Base-by-base conservation (phyloP, 2,113 vertebrate genomes). In the Danionella cerebrum region DNA sequence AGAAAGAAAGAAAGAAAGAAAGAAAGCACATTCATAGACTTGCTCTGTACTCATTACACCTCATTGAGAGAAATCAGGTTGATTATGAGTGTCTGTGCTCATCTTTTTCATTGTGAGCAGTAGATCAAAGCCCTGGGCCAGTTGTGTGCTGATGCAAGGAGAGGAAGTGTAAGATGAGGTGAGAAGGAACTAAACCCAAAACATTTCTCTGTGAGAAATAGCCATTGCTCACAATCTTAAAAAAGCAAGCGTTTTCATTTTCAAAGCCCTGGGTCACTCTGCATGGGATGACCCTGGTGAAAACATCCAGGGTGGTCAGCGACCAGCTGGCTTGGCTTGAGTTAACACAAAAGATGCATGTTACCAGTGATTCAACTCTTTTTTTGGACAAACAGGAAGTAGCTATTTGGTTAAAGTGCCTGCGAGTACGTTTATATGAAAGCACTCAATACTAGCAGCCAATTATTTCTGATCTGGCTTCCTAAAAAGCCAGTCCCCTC, bases 391-490 rank as follows among this genome's bases (percentile, higher is more conserved):
- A 47, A 51, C 50, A 53, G 22, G 33, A 41, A 24, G 24, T 25
- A 7, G 12, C 11, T 33, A 44, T 53, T 5, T 9, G 5, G n/a
- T 22, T 57, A 70, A 70, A 66, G 14, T 21, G 25, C 60, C 31
- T 8, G 35, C 57, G 38, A 54, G 65, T 41, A 59, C 19, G 38
- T n/a, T 72, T 77, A 19, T 48, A 53, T 42, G 41, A 69, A 70
- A 67, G 22, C 13, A 39, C 35, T 18, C 27, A 55, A 25, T 4
- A 44, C 25, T 42, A 65, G 69, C 13, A 6, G 57, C 33, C 69
- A 70, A 77, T 76, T 77, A 71, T 60, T 70, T 39, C 6, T 58
- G 73, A 76, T 47, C 27, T 41, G 35, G n/a, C 29, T 67, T 66
- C 33, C 52, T 14, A 39, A 58, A 11, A 51, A 51, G 12, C 21